Evolutionary conservation across 2,888 invertebrate genomes (phyloP), one percentile per base, ranked within the genome.

Genomic region (Ephialtes manifestator): DNA sequence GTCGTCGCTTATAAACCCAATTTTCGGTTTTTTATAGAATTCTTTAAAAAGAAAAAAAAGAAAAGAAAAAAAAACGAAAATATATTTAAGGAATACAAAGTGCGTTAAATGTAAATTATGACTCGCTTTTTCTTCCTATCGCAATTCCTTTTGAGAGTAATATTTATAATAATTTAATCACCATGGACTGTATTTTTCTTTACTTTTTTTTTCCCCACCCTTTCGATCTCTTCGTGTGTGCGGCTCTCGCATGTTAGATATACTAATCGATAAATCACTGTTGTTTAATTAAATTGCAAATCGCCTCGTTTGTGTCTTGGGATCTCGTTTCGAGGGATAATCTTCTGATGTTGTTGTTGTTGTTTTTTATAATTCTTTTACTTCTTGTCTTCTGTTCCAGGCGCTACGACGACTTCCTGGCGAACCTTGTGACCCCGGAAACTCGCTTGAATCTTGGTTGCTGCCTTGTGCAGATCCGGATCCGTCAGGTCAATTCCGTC

Each of bases 381-480:
- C 88, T 92, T 92, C 88, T 93, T 91, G 35, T 83, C 87, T 31
- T 90, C 90, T 28, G 78, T 67, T 28, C 67, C 86, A 24, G 88
- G 84, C 20, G 83, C 55, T 46, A 81, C 81, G 31, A 85, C 74
- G 55, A 92, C 94, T 79, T 97, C 97, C 94, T 97, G 97, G 95
- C 98, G 97, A 79, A 96, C 97, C 95, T 97, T 97, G 95, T 98
- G 98, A 85, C 98, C 98, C 88, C 98, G 96, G 96, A 98, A 98
- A 70, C 98, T 97, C 78, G 98, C 98, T 93, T 98, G 98, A 88
- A 98, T 98, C 95, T 98, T 98, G 85, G 97, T 97, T 39, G 98
- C 98, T 0, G 98, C 98, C 93, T 97, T 97, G 94, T 97, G 97
- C 91, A 98, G 95, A 89, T 98, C 97, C 20, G 98, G 98, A 95